A percentile compares a stretch with the other conserved stretches of the same genome.
These are phyloP conservation scores for Amiota mariae DNA, from an alignment of 2,888 invertebrate genomes.

Conservation along the genomic window DNA sequence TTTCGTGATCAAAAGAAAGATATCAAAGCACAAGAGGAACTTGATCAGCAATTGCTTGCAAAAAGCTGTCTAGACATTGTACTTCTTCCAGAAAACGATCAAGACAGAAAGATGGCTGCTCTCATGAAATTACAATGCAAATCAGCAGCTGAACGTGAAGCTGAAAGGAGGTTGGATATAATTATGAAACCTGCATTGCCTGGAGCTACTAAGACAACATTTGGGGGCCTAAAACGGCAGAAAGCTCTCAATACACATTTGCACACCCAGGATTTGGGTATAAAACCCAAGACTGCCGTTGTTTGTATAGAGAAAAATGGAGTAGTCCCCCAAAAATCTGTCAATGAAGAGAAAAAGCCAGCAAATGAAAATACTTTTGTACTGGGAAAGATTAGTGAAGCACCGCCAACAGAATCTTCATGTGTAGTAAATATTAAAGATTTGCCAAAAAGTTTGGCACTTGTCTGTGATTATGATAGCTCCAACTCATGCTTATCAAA, in stretches of 20 bases:
- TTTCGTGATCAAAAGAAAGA: constrained; percentile 87
- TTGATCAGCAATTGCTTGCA: constrained; percentile 81
- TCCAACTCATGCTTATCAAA: constrained; percentile 46
- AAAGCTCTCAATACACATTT: constrained; percentile 73
- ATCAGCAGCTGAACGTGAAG: constrained; percentile 78
- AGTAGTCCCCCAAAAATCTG: background rate
- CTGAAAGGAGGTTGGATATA: constrained; percentile 75
- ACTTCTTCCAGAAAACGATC: constrained; percentile 85
- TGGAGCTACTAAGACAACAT: constrained; percentile 75
- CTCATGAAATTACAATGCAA: constrained; percentile 81
- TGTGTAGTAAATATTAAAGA: constrained; percentile 34
- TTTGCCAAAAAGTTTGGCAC: constrained; percentile 52
- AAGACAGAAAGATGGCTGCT: constrained; percentile 86
- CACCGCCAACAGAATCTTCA: background rate
- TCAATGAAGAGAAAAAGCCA: constrained; percentile 4
- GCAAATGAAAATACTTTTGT: background rate
- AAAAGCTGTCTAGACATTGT: constrained; percentile 85
- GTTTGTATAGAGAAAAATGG: background rate
- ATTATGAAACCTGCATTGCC: constrained; percentile 77
- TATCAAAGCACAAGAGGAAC: constrained; percentile 79
- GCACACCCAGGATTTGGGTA: constrained; percentile 67
- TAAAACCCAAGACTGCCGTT: constrained; percentile 55
- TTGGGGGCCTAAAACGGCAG: constrained; percentile 77
- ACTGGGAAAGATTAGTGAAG: background rate
- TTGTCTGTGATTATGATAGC: constrained; percentile 61